Evolutionary conservation across 2,888 invertebrate genomes (phyloP).

Genomic region (Himalopsyche tibetana): DNA sequence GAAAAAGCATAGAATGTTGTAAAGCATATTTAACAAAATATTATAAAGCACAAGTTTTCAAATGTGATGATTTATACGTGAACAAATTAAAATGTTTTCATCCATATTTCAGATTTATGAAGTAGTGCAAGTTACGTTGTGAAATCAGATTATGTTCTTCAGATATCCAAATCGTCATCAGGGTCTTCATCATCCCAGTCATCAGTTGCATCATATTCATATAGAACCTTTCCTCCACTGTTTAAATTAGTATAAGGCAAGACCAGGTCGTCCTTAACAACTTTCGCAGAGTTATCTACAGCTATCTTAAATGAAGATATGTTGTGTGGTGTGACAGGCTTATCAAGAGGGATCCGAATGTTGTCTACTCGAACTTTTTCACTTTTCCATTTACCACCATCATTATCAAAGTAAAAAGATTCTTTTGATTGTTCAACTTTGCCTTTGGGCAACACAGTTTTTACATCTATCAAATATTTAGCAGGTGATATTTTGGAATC

Average conservation of each 20-base stretch:
- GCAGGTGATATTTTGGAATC: conserved; percentile 70
- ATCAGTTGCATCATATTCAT: conserved; percentile 86
- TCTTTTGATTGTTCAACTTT: conserved; percentile 75
- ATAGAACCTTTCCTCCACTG: conserved; percentile 80
- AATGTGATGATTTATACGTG: too few species aligned
- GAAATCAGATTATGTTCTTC: conserved; percentile 65
- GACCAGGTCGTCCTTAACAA: conserved; percentile 78
- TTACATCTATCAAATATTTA: conserved; percentile 69
- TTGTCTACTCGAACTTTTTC: conserved; percentile 68
- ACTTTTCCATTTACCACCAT: conserved; percentile 70
- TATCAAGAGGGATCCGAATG: conserved; percentile 70
- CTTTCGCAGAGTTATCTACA: conserved; percentile 79
- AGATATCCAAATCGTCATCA: conserved; percentile 89
- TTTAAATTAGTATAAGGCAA: conserved; percentile 79
- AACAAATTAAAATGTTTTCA: too few species aligned
- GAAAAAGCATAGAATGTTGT: too few species aligned
- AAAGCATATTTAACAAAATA: too few species aligned
- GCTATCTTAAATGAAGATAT: conserved; percentile 82
- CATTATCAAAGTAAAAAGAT: conserved; percentile 70
- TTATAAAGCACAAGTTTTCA: too few species aligned
- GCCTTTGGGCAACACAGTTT: conserved; percentile 75
- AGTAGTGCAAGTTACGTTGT: too few species aligned
- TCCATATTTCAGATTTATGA: too few species aligned
- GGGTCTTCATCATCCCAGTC: conserved; percentile 93
- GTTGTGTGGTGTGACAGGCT: conserved; percentile 69